Evolutionary conservation across 1,140 invertebrate species (phyloP).

Genomic region (Conopomorpha cramerella): DNA sequence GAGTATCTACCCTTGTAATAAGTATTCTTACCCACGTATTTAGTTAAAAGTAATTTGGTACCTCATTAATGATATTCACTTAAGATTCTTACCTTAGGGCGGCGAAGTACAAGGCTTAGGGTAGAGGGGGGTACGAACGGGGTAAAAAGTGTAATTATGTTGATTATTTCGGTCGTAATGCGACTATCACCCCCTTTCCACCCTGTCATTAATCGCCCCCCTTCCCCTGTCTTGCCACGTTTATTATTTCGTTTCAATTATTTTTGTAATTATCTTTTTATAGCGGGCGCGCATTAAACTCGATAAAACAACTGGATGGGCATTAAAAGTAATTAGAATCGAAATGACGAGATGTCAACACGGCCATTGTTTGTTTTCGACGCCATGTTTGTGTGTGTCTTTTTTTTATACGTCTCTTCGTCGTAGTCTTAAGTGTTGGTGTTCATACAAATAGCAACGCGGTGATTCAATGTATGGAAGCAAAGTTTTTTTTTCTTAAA

Average conservation of each 20-base stretch:
- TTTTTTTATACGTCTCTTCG: no score
- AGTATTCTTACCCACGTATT: no score
- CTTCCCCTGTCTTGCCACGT: slow-evolving; percentile 23
- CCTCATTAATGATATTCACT: no score
- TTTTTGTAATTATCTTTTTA: slow-evolving; percentile 62
- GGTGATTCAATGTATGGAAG: no score
- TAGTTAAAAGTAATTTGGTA: no score
- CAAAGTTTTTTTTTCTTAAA: no score
- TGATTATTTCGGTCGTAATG: slow-evolving; percentile 60
- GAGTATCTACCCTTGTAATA: no score
- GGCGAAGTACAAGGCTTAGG: no score
- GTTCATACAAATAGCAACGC: no score
- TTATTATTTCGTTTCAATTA: slow-evolving; percentile 61
- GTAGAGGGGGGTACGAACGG: no score
- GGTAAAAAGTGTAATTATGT: slow-evolving; percentile 60
- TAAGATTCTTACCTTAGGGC: no score
- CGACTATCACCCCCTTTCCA: slow-evolving; percentile 37
- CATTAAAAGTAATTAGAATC: slow-evolving; percentile 55
- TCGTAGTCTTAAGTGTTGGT: no score
- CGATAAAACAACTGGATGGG: slow-evolving; percentile 50
- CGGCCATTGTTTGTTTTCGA: slow-evolving; percentile 7
- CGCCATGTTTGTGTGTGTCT: background rate
- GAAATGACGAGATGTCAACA: slow-evolving; percentile 46
- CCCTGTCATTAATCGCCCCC: slow-evolving; percentile 41
- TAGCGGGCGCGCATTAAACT: slow-evolving; percentile 52